Evolutionary conservation across 2,888 invertebrate species (phyloP).

Genomic region (Cryptophagus acutangulus): DNA sequence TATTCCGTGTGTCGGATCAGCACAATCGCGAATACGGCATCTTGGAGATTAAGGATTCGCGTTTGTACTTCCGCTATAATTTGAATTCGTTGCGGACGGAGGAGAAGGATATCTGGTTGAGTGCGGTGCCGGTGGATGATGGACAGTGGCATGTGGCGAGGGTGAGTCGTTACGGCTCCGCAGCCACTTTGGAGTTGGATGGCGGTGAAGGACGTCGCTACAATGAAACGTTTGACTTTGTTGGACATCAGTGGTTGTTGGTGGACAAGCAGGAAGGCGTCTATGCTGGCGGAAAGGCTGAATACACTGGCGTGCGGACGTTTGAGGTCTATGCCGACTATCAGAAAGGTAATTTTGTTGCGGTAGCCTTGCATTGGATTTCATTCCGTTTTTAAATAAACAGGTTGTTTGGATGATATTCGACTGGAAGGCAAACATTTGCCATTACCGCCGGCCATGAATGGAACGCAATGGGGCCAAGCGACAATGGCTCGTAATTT

Average conservation of each 20-base stretch:
- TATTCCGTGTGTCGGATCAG: constrained; percentile 90
- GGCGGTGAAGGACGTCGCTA: constrained; percentile 92
- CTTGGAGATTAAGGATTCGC: constrained; percentile 82
- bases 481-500: constrained; percentile 91
- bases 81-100: constrained; percentile 86
- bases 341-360: constrained; percentile 72
- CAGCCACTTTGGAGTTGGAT: constrained; percentile 87
- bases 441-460: constrained; percentile 90
- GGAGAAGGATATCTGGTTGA: constrained; percentile 85
- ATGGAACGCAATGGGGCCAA: constrained; percentile 93
- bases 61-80: constrained; percentile 87
- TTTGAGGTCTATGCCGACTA: constrained; percentile 94
- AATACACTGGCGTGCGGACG: constrained; percentile 88
- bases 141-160: constrained; percentile 96
- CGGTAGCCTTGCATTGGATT: too few species aligned
- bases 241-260: constrained; percentile 86
- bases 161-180: constrained; percentile 86
- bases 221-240: constrained; percentile 87
- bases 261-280: constrained; percentile 94
- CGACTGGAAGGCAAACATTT: constrained; percentile 92
- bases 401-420: constrained; percentile 76
- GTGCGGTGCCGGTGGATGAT: constrained; percentile 85
- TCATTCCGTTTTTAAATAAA: constrained; percentile 12
- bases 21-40: constrained; percentile 93
- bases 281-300: constrained; percentile 92